Base-by-base conservation (phyloP, 2,888 invertebrate species). In the Tetragnatha montana region DNA sequence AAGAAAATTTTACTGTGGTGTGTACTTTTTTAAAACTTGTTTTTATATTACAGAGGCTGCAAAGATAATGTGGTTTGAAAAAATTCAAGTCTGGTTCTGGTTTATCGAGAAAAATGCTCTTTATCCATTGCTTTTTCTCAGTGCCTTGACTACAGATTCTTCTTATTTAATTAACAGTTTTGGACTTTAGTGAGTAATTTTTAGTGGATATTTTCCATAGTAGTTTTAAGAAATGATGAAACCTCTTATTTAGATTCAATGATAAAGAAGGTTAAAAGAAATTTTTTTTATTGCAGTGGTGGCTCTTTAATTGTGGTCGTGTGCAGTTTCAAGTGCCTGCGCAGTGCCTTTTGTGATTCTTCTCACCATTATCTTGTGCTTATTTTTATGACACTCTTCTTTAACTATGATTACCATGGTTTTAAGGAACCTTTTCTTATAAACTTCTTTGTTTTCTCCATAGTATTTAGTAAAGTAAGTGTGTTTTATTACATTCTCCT, bases 61-160 rank as follows among this genome's bases (percentile, higher is more conserved):
- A 0, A 95, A 95, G 92, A 96, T 99, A 71, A 99, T 98, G 97
- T 97, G 97, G 96, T 99, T 98, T 94, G 99, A 99, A 94, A 96
- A 96, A 94, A 94, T 96, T 74, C 98, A 97, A 94, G 96, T 98
- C 78, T 97, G 96, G 94, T 94, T 98, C 85, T 96, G 97, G 93
- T 97, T 98, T 93, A 93, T 98, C 92, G 99, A 99, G 93, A 95
- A 97, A 84, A 98, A 98, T 94, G 95, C 98, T 88, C 94, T 99
- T 47, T 98, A 98, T 94, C 99, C 99, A 0, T 95, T 97, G 71
- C 95, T 99, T 92, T 97, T 98, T 93, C 95, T 99, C 73, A 97
- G 97, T 87, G 97, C 97, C 35, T 94, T 97, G 68, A 97, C 98
- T 0, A 96, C 96, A 92, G 97, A 97, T 93, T 96, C 98, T 17